Percentiles rank a stretch among this genome's conserved stretches.
Conservation (phyloP, 2,888 invertebrate genomes). For the Perithous albicinctus region DNA sequence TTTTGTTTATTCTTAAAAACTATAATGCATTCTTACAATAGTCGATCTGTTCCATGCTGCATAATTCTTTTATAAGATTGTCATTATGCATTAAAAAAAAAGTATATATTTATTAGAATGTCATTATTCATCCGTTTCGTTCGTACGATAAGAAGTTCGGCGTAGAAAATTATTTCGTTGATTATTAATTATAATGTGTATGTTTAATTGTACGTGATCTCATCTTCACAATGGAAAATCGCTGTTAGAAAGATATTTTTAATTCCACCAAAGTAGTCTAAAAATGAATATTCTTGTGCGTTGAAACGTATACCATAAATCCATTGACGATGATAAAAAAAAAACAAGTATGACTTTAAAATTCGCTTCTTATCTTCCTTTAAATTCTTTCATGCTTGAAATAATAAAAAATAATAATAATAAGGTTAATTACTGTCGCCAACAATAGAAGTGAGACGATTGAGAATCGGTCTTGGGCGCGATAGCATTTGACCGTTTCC, state of each 20-base stretch:
- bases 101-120: slow-evolving; percentile 23
- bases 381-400: slow-evolving; percentile 15
- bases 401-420: slow-evolving; percentile 2
- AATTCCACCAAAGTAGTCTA: slow-evolving; percentile 29
- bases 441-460: slow-evolving; percentile 17
- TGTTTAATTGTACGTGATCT: slow-evolving; percentile 36
- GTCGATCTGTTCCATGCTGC: not conserved
- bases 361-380: not conserved
- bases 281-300: slow-evolving; percentile 3
- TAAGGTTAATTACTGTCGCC: slow-evolving; percentile 12
- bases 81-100: slow-evolving; percentile 25
- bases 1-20: slow-evolving; percentile 16
- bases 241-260: slow-evolving; percentile 16
- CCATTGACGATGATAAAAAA: slow-evolving; percentile 36
- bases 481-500: not conserved
- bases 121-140: slow-evolving; percentile 52
- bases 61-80: slow-evolving; percentile 15
- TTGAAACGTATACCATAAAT: slow-evolving; percentile 9
- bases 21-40: not conserved
- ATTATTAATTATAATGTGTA: slow-evolving; percentile 28
- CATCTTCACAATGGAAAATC: not conserved
- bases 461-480: slow-evolving; percentile 36
- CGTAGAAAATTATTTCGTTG: slow-evolving; percentile 55
- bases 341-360: slow-evolving; percentile 14
- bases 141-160: slow-evolving; percentile 35